Evolutionary conservation across 1,140 invertebrate genomes (phyloP).

Genomic region (Microplitis demolitor): DNA sequence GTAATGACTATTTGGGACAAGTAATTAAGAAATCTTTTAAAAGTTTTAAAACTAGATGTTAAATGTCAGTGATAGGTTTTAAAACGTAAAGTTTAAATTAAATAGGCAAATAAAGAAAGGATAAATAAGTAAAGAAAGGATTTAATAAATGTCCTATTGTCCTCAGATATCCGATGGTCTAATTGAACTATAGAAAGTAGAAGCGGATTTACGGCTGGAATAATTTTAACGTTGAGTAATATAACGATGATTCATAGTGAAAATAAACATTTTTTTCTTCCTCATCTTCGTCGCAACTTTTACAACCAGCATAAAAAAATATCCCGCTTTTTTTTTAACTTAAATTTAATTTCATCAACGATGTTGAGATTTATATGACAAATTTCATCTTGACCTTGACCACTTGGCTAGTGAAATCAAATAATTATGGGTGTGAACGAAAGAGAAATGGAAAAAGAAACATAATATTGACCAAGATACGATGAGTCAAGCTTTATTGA

Average conservation of each 20-base stretch:
- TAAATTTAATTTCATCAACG: background rate
- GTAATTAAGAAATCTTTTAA: background rate
- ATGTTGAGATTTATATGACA: slow-evolving; percentile 10
- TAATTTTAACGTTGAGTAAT: slow-evolving; percentile 22
- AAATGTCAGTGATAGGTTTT: too few species aligned
- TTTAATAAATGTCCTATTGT: background rate
- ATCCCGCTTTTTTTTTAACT: background rate
- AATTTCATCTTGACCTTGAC: background rate
- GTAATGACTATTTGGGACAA: background rate
- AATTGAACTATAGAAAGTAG: slow-evolving; percentile 19
- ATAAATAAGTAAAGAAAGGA: too few species aligned
- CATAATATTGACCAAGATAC: slow-evolving; percentile 4
- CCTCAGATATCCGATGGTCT: background rate
- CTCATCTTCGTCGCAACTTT: background rate
- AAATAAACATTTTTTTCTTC: slow-evolving; percentile 8
- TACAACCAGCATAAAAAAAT: background rate
- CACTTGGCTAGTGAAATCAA: too few species aligned
- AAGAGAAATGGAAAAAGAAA: slow-evolving; percentile 1
- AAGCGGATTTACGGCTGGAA: background rate
- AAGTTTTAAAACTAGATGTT: too few species aligned
- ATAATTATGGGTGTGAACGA: slow-evolving; percentile 21
- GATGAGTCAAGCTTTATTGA: slow-evolving; percentile 9
- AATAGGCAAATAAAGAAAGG: too few species aligned
- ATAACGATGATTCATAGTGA: slow-evolving; percentile 16
- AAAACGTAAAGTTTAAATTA: too few species aligned